A percentile compares a stretch with the other conserved stretches of the same genome.
Conservation (phyloP, 2,888 invertebrate species). For the Tetranychus truncatus region DNA sequence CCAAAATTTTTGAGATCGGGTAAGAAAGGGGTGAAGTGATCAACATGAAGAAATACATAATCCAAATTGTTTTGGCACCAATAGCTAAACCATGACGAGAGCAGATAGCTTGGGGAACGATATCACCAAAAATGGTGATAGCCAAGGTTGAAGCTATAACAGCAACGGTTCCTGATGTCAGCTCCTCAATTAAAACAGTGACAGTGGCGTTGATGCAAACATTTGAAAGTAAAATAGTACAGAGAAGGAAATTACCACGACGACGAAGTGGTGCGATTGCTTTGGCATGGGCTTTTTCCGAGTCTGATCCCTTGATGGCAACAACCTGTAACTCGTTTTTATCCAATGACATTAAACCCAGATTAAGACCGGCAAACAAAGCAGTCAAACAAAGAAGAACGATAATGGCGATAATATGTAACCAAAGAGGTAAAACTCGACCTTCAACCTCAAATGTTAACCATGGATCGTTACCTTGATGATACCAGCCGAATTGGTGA, state of each 20-base stretch:
- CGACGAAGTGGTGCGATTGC: conserved; percentile 74
- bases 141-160: conserved; percentile 73
- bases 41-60: conserved; percentile 78
- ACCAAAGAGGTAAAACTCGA: conserved; percentile 45
- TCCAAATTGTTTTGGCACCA: conserved; percentile 78
- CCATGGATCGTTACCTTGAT: conserved; percentile 10
- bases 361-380: conserved; percentile 39
- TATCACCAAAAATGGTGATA: conserved; percentile 92
- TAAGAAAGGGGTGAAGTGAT: conserved; percentile 79
- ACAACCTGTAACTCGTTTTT: conserved; percentile 40
- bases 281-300: conserved; percentile 55
- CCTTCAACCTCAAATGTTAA: conserved; percentile 42
- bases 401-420: conserved; percentile 21
- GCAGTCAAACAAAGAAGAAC: conserved; percentile 49
- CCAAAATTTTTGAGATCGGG: conserved; percentile 67
- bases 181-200: conserved; percentile 78
- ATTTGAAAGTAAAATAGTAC: conserved; percentile 49
- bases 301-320: conserved; percentile 61
- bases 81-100: conserved; percentile 84
- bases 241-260: conserved; percentile 78
- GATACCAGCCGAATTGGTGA: neutral
- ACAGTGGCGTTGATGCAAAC: conserved; percentile 91
- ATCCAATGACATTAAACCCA: conserved; percentile 39
- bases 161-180: conserved; percentile 77
- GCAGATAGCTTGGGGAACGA: conserved; percentile 81